phyloP scores from a whole-genome alignment of 2,113 vertebrate species.

The Boulengeromyrus knoepffleri region DNA sequence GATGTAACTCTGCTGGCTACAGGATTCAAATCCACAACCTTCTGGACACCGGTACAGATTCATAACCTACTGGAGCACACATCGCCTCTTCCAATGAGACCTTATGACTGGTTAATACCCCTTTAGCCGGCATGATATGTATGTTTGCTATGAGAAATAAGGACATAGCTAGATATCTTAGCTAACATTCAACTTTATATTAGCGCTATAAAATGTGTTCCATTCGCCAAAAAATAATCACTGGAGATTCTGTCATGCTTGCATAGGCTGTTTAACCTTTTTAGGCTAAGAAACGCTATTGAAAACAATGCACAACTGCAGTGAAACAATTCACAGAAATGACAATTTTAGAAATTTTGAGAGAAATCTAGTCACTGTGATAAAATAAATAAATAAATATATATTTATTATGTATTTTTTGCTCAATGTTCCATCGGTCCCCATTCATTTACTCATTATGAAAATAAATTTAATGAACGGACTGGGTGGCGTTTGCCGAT shows the following conservation, averaged over 20 bases:
- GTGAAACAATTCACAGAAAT: neutral
- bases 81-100: neutral
- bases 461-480: neutral
- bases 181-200: neutral
- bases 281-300: neutral
- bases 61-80: neutral
- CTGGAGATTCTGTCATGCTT: constrained; percentile 7
- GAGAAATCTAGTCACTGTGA: neutral
- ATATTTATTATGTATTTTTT: constrained; percentile 1
- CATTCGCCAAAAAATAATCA: neutral
- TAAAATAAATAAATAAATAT: neutral
- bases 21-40: neutral
- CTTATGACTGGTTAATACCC: neutral
- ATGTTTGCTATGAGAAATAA: neutral
- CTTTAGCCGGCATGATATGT: neutral
- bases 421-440: neutral
- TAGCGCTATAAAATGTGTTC: neutral
- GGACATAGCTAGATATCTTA: neutral
- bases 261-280: neutral
- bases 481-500: neutral
- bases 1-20: neutral
- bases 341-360: neutral
- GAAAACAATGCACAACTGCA: neutral
- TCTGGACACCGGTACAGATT: neutral
- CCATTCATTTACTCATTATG: neutral